These are phyloP conservation scores for Numenius arquata DNA, from an alignment of 2,113 vertebrate species.

Conservation along the genomic window DNA sequence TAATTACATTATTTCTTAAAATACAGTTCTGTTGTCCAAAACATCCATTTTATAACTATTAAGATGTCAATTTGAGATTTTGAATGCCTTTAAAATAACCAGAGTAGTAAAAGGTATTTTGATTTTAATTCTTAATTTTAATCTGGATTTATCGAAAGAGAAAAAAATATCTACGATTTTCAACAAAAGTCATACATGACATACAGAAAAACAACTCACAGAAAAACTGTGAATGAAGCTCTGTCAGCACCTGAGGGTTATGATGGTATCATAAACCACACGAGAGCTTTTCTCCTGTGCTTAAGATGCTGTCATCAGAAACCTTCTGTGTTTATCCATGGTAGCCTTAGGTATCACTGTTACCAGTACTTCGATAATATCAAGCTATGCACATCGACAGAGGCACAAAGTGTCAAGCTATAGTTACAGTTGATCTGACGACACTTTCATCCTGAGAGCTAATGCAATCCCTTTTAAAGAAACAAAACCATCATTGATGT, in stretches of 20 bases:
- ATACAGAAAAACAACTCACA: neutral
- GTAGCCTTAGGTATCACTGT: slow-evolving; percentile 7
- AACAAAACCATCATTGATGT: neutral
- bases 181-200: neutral
- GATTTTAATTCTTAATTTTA: neutral
- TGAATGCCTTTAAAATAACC: neutral
- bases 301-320: slow-evolving; percentile 45
- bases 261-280: neutral
- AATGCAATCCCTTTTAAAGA: neutral
- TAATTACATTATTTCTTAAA: neutral
- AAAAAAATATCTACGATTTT: neutral
- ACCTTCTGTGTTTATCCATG: neutral
- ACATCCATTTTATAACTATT: neutral
- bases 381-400: neutral
- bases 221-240: neutral
- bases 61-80: neutral
- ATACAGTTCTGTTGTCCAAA: neutral
- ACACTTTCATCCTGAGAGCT: neutral
- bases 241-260: neutral
- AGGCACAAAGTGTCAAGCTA: neutral
- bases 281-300: neutral
- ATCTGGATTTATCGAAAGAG: neutral
- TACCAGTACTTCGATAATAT: neutral
- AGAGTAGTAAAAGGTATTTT: neutral
- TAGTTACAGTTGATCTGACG: neutral